Evolutionary conservation across 2,113 vertebrate genomes (phyloP), one percentile per base, ranked within the genome.

Genomic region (Perca fluviatilis): DNA sequence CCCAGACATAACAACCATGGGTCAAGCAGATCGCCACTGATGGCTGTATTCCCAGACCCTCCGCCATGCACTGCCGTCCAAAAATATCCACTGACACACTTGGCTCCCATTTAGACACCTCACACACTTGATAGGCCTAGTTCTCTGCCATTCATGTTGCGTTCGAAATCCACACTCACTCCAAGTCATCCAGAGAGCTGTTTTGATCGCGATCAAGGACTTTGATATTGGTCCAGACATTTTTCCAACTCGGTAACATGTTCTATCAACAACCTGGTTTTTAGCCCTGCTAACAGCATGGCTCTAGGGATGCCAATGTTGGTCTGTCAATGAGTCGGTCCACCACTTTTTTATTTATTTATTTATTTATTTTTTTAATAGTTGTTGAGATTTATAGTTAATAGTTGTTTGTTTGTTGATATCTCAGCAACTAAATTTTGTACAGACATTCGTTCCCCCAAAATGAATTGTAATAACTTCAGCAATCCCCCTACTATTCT

Each of bases 51-150:
- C 83, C 86, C 91, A 85, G 86, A 89, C 67, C 69, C 64, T 82
- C 57, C 19, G 7, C 69, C 72, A 18, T 10, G 40, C 40, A 10
- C 70, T 8, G 49, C 65, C 23, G 1, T 71, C 87, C 88, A 58
- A 74, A 89, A 91, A 90, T 91, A 92, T 72, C 83, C 66, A 1
- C 58, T 67, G 83, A 87, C 87, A 92, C 78, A 86, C 86, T 92
- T 86, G 84, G 86, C 83, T 86, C 69, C 64, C 63, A 46, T 63
- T 85, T 81, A 57, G 71, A 72, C 62, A n/a, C 80, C 56, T 68
- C 79, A 53, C 58, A 57, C 33, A 40, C 18, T 43, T 40, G 60
- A 62, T 62, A 40, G 60, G 13, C 61, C 0, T 3, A 19, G 18
- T 85, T 74, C 69, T 71, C 21, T 36, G 46, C 76, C 72, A 61